Evolutionary conservation across 2,113 vertebrate species (phyloP), one percentile per base, ranked within the genome.

Genomic region (Proterorhinus semilunaris): DNA sequence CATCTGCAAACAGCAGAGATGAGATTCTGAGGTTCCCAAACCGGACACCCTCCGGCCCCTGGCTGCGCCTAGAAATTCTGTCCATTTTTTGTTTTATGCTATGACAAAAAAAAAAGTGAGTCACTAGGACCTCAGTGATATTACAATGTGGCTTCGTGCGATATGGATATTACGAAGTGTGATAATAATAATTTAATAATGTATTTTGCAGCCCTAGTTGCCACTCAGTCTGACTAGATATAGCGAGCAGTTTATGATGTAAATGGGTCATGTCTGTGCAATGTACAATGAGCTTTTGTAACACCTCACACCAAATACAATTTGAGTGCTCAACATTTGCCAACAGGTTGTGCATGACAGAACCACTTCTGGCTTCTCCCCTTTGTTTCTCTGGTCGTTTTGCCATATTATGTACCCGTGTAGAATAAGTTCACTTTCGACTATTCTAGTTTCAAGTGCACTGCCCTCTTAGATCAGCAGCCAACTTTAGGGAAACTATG

Each of bases 401-500:
- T 61, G 42, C 58, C 58, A 61, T 15, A 13, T 61, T 61, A 8
- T 8, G 36, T 16, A 42, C 2, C 58, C 9, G 53, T n/a, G 7
- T 8, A 61, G 44, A n/a, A 44, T 42, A 61, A 61, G 58, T 61
- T 44, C 13, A 15, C 58, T 44, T 61, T 61, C 16, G 42, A 36
- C 58, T 9, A 16, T 45, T 13, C 11, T 44, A 13, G n/a, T 8
- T 44, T 61, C 10, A 4, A 8, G 6, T 44, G 13, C 58, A n/a
- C 58, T 45, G 43, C 63, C 72, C 66, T 0, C 61, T 71, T 44
- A 66, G 0, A 47, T 64, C 55, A 15, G 51, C 59, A 44, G 62
- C 59, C 52, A 75, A 36, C 63, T 62, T 65, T 8, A 59, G 10
- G 71, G 61, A 77, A 61, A 44, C 13, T 44, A 61, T 61, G 58